phyloP scores from a whole-genome alignment of 2,797 vertebrate genomes.

The Babyrousa celebensis region DNA sequence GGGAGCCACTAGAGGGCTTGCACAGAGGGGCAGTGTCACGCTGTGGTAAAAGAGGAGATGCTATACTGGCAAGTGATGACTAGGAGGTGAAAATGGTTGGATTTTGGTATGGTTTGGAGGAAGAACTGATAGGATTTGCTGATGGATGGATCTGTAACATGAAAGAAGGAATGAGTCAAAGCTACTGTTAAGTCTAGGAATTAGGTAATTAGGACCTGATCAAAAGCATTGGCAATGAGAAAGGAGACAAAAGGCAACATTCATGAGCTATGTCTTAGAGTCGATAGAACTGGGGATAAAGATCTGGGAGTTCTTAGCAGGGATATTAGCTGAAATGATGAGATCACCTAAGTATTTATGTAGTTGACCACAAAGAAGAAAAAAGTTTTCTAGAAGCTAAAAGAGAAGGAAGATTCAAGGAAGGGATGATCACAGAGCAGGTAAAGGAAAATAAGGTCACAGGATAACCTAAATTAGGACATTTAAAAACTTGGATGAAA shows the following conservation, averaged over 20 bases:
- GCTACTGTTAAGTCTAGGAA: constrained; percentile 8
- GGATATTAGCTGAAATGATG: constrained; percentile 35
- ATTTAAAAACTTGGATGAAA: constrained; percentile 56
- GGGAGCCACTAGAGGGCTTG: neutral
- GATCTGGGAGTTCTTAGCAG: constrained; percentile 3
- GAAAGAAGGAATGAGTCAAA: constrained; percentile 26
- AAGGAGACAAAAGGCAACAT: constrained; percentile 3
- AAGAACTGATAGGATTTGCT: constrained; percentile 27
- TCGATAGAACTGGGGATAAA: constrained; percentile 55
- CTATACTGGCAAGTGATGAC: neutral
- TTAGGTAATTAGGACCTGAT: neutral
- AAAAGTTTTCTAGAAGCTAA: constrained; percentile 26
- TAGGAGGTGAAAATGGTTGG: neutral
- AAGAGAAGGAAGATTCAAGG: neutral
- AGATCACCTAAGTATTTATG: neutral
- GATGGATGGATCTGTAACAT: neutral
- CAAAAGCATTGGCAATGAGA: neutral
- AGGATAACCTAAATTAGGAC: constrained; percentile 43
- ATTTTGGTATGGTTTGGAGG: neutral
- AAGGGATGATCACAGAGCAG: constrained; percentile 24
- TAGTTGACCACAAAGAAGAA: neutral
- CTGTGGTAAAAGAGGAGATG: neutral
- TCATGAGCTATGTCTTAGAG: constrained; percentile 25
- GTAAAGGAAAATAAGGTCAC: constrained; percentile 43
- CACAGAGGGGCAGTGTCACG: neutral